These are phyloP conservation scores for Asbolus verrucosus DNA, from an alignment of 1,140 invertebrate genomes.

Conservation along the genomic window DNA sequence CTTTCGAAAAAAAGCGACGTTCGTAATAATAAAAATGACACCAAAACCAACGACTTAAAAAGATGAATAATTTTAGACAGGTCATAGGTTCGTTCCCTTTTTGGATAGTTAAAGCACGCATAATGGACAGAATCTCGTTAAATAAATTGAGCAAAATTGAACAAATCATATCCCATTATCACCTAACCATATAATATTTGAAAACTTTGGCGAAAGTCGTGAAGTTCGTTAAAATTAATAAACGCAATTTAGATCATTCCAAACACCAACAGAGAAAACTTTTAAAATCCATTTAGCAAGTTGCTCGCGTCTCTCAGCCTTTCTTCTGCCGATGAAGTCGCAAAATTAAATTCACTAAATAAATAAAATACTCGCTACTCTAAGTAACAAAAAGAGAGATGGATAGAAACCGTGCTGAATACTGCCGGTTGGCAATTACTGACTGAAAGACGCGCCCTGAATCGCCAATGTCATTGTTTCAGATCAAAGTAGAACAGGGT, in stretches of 20 bases:
- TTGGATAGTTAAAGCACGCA: too few relatives aligned
- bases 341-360: slow-evolving; percentile 48
- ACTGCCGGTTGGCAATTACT: slow-evolving; percentile 44
- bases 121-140: too few relatives aligned
- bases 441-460: slow-evolving; percentile 32
- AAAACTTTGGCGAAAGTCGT: not conserved
- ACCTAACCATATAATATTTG: not conserved
- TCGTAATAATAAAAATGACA: too few relatives aligned
- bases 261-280: slow-evolving; percentile 45
- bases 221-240: slow-evolving; percentile 32
- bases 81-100: too few relatives aligned
- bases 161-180: slow-evolving; percentile 12
- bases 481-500: slow-evolving; percentile 31
- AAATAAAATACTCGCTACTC: slow-evolving; percentile 39
- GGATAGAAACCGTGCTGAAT: slow-evolving; percentile 19
- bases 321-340: slow-evolving; percentile 44
- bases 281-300: slow-evolving; percentile 47
- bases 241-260: slow-evolving; percentile 41
- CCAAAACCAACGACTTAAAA: too few relatives aligned
- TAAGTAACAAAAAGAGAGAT: slow-evolving; percentile 31
- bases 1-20: too few relatives aligned
- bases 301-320: slow-evolving; percentile 17
- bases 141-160: too few relatives aligned
- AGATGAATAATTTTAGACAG: too few relatives aligned
- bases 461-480: slow-evolving; percentile 45